Evolutionary conservation across 2,888 invertebrate genomes (phyloP), one percentile per base, ranked within the genome.

Genomic region (Cheilosia pagana): DNA sequence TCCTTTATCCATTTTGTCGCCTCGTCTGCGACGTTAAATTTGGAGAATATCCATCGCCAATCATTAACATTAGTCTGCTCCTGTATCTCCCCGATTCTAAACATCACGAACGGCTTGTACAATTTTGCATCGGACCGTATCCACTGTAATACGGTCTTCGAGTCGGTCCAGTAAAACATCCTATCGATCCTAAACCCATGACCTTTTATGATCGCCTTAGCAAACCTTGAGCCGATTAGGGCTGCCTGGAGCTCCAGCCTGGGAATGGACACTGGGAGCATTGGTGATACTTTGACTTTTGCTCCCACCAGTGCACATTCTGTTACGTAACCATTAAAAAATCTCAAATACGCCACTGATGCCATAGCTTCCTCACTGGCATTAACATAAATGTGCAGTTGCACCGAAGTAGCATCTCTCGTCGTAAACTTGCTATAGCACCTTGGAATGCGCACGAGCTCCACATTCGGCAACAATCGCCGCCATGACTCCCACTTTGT

Each of bases 101-200:
- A 76, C 70, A 78, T 76, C 4, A 87, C 86, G 19, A 87, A 87
- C 55, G 78, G 81, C 14, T 81, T 70, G 39, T 67, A 81, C 12
- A 25, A 67, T 53, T 87, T 74, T 3, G 86, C 83, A 16, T 88
- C 87, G 3, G 87, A 86, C 19, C 75, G 65, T 23, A 88, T 52
- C 88, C 88, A 88, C 48, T 59, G 72, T 39, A 88, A 41, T 16
- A 87, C 87, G 25, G 86, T 87, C 62, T 55, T 86, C 5, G 88
- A 88, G 50, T 89, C 88, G 2, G 87, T 78, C 88, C 87, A 88
- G 53, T 87, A 87, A 12, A 65, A 25, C 1, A 19, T 82, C n/a
- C 72, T 39, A 4, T 14, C 28, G 23, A 87, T 78, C 4, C 43
- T 50, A 8, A 87, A 35, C 3, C 35, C 21, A 52, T 71, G 67